Conservation (phyloP, 2,888 invertebrate genomes). For the Ernsta delagoae region DNA sequence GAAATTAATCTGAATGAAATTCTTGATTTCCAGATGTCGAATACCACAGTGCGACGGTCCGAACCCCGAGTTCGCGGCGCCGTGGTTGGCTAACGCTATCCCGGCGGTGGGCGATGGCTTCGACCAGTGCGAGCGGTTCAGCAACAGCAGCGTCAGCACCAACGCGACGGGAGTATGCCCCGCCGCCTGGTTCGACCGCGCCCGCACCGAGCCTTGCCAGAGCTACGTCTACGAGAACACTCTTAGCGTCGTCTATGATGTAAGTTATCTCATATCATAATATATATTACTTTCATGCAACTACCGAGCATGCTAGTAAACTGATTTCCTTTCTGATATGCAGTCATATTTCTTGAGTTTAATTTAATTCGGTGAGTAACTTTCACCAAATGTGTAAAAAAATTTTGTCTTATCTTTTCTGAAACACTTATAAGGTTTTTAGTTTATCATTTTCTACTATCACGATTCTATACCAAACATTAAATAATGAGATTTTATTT, state of each 20-base stretch:
- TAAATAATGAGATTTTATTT: not conserved
- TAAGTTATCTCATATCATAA: slow-evolving; percentile 51
- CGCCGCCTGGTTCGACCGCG: slow-evolving; percentile 58
- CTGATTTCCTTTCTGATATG: too few relatives aligned
- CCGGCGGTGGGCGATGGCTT: slow-evolving; percentile 56
- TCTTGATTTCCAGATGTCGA: slow-evolving; percentile 21
- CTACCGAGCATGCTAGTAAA: too few relatives aligned
- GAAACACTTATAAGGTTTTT: too few relatives aligned
- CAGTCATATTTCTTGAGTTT: too few relatives aligned
- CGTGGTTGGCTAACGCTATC: slow-evolving; percentile 67
- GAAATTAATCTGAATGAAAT: too few relatives aligned
- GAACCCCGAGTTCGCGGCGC: slow-evolving; percentile 57
- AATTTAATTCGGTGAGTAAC: too few relatives aligned
- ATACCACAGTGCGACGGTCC: slow-evolving; percentile 60
- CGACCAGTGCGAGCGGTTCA: slow-evolving; percentile 63
- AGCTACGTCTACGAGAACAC: slow-evolving; percentile 66
- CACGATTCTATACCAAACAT: not conserved
- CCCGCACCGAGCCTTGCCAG: slow-evolving; percentile 51
- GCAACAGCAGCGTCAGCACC: slow-evolving; percentile 47
- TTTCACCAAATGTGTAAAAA: too few relatives aligned
- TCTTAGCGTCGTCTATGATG: slow-evolving; percentile 72
- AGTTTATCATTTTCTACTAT: too few relatives aligned
- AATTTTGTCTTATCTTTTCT: too few relatives aligned
- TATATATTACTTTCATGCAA: too few relatives aligned
- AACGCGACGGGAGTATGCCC: slow-evolving; percentile 56